Evolutionary conservation across 2,797 vertebrate genomes (phyloP), one percentile per base, ranked within the genome.

Genomic region (Phylloscopus collybita): DNA sequence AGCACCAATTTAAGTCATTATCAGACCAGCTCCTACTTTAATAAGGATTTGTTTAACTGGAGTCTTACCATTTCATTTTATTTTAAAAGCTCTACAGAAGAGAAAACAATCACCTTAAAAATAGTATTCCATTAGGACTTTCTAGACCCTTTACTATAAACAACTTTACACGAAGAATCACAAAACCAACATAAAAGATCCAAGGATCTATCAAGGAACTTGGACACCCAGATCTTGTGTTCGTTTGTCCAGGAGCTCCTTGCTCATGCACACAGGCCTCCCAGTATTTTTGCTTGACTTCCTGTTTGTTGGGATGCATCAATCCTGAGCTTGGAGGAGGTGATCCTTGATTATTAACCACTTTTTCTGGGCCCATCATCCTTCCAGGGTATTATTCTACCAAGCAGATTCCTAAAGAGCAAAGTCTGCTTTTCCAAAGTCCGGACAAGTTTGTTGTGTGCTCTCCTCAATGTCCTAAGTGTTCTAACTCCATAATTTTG

Each of bases 1-100:
- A 93, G 60, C 45, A 69, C 51, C 71, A 86, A 92, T 92, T 94
- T 94, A 92, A 85, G 72, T 80, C 54, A 95, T 94, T 95, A 80
- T 81, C 81, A 85, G 64, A 67, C 64, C 82, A 86, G 40, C 88
- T 96, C 11, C 88, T 80, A 57, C 78, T 84, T 65, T 75, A 95
- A 94, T 76, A 92, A 94, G 76, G 44, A 66, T 89, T 45, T 78
- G 9, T 29, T 95, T 81, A 91, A 72, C 69, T 69, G 29, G n/a
- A 85, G 40, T 50, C 56, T 93, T 81, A 51, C 14, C 8, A 34
- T 30, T 87, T 86, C 5, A 23, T 86, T 93, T 88, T 61, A 54
- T 74, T 86, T 94, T 94, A 64, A 73, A 87, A 78, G 25, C 11
- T 61, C 17, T 54, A 57, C 87, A 73, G 49, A 88, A 79, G 16